Conservation (phyloP, 1,140 invertebrate species). For the Lordiphosa stackelbergi region DNA sequence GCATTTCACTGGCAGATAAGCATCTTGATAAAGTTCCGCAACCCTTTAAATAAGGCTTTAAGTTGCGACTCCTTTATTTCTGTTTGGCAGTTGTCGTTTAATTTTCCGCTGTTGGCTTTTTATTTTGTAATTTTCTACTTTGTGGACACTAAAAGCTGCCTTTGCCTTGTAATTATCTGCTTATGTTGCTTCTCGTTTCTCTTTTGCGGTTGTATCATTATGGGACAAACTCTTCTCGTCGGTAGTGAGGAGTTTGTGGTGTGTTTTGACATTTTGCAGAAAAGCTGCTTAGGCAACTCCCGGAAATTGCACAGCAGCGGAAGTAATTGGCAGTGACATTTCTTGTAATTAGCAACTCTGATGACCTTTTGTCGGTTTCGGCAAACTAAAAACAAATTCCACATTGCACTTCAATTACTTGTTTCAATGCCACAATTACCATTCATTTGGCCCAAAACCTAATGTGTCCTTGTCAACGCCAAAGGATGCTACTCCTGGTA, state of each 20-base stretch:
- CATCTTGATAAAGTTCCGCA: constrained; percentile 63
- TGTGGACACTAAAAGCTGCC: constrained; percentile 26
- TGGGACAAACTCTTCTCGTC: constrained; percentile 7
- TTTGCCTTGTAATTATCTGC: constrained; percentile 67
- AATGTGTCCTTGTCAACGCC: constrained; percentile 69
- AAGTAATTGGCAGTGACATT: constrained; percentile 63
- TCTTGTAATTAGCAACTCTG: constrained; percentile 61
- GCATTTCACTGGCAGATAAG: constrained; percentile 66
- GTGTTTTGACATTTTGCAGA: constrained; percentile 57
- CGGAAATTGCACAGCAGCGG: constrained; percentile 68
- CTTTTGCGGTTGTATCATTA: constrained; percentile 18
- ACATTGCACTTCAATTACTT: constrained; percentile 72
- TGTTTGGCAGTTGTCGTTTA: constrained; percentile 31
- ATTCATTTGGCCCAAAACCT: constrained; percentile 69
- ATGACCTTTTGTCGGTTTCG: constrained; percentile 44
- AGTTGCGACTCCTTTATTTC: constrained; percentile 8
- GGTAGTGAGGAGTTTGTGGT: not conserved
- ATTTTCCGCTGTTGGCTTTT: constrained; percentile 73
- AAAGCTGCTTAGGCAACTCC: constrained; percentile 61
- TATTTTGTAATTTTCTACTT: constrained; percentile 73
- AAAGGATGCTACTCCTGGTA: constrained; percentile 16
- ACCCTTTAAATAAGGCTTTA: constrained; percentile 19
- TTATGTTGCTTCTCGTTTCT: constrained; percentile 44
- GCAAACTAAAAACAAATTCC: constrained; percentile 2
- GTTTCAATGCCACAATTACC: constrained; percentile 72